Evolutionary conservation across 2,888 invertebrate genomes (phyloP).

Genomic region (Volucella zonaria): DNA sequence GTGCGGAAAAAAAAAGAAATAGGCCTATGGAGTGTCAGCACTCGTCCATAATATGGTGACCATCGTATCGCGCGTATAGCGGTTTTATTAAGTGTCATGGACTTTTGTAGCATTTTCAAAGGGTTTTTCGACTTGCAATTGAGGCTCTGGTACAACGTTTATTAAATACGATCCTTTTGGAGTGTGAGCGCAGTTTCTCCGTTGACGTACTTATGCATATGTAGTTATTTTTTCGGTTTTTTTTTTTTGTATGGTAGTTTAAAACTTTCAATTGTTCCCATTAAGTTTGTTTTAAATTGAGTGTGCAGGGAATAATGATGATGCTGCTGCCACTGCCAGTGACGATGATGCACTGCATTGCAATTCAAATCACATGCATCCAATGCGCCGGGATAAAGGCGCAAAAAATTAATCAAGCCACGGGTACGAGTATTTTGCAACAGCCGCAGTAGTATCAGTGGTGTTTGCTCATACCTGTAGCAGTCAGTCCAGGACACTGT

Average conservation of each 20-base stretch:
- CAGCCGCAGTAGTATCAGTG: slow-evolving; percentile 13
- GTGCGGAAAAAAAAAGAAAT: slow-evolving; percentile 4
- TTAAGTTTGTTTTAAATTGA: slow-evolving; percentile 63
- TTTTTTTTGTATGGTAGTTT: slow-evolving; percentile 39
- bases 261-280: slow-evolving; percentile 69
- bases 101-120: slow-evolving; percentile 70
- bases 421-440: slow-evolving; percentile 35
- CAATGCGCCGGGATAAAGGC: slow-evolving; percentile 60
- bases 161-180: slow-evolving; percentile 62
- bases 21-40: slow-evolving; percentile 14
- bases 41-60: slow-evolving; percentile 58
- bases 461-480: slow-evolving; percentile 51
- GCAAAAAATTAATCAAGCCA: slow-evolving; percentile 65
- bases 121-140: slow-evolving; percentile 36
- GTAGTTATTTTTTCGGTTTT: slow-evolving; percentile 1
- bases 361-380: slow-evolving; percentile 72
- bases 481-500: slow-evolving; percentile 68
- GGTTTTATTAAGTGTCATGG: slow-evolving; percentile 70
- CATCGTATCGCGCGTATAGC: slow-evolving; percentile 54
- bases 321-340: slow-evolving; percentile 46
- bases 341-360: slow-evolving; percentile 69
- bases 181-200: slow-evolving; percentile 46
- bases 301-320: slow-evolving; percentile 64
- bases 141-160: slow-evolving; percentile 18
- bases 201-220: slow-evolving; percentile 37